Evolutionary conservation across 1,140 invertebrate genomes (phyloP).

Genomic region (Ceratina japonica): DNA sequence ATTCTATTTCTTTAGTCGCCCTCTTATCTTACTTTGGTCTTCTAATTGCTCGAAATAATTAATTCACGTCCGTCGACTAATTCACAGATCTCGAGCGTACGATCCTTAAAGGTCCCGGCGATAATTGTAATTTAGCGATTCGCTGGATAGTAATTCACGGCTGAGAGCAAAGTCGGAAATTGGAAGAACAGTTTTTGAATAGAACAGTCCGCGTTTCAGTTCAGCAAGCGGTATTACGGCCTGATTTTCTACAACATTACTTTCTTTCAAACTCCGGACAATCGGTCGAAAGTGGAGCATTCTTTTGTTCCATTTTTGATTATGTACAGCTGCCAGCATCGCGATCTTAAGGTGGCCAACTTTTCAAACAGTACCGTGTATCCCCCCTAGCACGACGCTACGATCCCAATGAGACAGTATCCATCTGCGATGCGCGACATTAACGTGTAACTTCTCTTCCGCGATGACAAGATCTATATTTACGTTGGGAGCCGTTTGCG

Average conservation of each 20-base stretch:
- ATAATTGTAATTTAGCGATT: too few relatives aligned
- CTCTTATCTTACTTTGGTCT: too few relatives aligned
- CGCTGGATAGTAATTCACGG: background rate
- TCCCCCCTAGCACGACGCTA: too few relatives aligned
- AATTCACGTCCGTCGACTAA: too few relatives aligned
- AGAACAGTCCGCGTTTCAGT: constrained; percentile 5
- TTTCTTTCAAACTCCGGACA: constrained; percentile 48
- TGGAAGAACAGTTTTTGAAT: constrained; percentile 8
- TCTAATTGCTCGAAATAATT: too few relatives aligned
- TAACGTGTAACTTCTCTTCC: too few relatives aligned
- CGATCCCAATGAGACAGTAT: too few relatives aligned
- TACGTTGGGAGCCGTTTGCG: background rate
- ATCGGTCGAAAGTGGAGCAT: constrained; percentile 47
- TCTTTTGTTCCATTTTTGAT: constrained; percentile 48
- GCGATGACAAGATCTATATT: too few relatives aligned
- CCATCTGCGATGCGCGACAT: too few relatives aligned
- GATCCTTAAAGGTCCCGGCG: too few relatives aligned
- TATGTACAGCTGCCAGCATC: constrained; percentile 42
- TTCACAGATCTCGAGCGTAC: too few relatives aligned
- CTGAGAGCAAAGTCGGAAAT: background rate
- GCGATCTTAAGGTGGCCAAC: constrained; percentile 36
- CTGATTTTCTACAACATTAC: constrained; percentile 50
- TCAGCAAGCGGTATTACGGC: constrained; percentile 30
- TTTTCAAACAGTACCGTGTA: background rate
- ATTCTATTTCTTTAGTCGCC: too few relatives aligned